Percentiles rank a stretch among this genome's conserved stretches.
These are phyloP conservation scores for Sebastes flavidus DNA, from an alignment of 2,797 vertebrate genomes.

Conservation along the genomic window DNA sequence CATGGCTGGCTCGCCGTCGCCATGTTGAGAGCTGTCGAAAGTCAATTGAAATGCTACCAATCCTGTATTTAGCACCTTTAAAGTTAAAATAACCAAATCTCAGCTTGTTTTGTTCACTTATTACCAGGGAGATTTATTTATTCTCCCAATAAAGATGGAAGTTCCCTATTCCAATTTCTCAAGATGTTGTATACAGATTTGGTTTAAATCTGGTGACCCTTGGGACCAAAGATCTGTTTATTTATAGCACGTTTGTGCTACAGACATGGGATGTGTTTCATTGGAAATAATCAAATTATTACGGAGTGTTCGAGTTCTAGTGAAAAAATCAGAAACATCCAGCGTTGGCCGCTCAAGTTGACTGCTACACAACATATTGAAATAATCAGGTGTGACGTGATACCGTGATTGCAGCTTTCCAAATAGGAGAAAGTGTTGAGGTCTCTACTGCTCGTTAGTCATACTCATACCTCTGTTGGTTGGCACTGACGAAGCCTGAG, in stretches of 20 bases:
- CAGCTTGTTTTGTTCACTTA: neutral
- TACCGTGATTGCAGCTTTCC: constrained; percentile 13
- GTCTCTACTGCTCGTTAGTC: constrained; percentile 21
- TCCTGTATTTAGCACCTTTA: neutral
- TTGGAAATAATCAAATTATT: neutral
- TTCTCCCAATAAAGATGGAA: neutral
- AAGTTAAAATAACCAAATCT: neutral
- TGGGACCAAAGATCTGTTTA: neutral
- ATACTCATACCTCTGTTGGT: neutral
- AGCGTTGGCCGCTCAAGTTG: neutral
- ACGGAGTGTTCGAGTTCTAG: neutral
- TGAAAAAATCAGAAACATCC: neutral
- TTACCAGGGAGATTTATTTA: neutral
- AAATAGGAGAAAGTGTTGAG: constrained; percentile 2
- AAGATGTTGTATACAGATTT: neutral
- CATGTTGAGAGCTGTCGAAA: too few species aligned
- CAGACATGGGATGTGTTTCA: neutral
- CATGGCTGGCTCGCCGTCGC: too few species aligned
- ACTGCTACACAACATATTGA: constrained; percentile 20
- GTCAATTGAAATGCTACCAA: too few species aligned
- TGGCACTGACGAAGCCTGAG: constrained; percentile 13
- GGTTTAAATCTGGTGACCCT: neutral
- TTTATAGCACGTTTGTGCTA: neutral
- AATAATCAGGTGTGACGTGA: constrained; percentile 15
- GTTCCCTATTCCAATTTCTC: neutral